A percentile compares a stretch with the other conserved stretches of the same genome.
These are phyloP conservation scores for Ellobium chinense DNA, from an alignment of 2,888 invertebrate species.

Conservation along the genomic window DNA sequence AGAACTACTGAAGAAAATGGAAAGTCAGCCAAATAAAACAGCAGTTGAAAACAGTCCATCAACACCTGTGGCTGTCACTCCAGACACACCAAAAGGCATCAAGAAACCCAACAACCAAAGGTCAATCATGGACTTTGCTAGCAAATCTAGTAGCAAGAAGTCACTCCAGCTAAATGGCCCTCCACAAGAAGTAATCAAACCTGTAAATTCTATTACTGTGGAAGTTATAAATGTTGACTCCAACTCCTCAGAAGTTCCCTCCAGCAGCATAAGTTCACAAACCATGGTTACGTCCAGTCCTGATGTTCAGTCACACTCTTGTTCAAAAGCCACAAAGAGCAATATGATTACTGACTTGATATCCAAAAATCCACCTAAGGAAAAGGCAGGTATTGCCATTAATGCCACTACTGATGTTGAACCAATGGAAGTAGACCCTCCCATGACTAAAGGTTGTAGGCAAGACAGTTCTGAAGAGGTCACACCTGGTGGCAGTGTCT, in stretches of 20 bases:
- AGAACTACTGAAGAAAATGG: conserved; percentile 18
- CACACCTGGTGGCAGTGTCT: not conserved
- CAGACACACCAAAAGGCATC: conserved; percentile 16
- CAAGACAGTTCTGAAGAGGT: not conserved
- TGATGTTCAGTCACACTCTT: not conserved
- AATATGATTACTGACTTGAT: not conserved
- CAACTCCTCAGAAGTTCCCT: not conserved
- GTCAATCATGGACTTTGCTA: conserved; percentile 56
- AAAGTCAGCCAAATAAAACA: not conserved
- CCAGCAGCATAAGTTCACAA: not conserved
- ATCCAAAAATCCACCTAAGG: not conserved
- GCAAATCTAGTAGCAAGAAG: not conserved
- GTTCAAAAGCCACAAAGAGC: not conserved
- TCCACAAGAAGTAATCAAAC: not conserved
- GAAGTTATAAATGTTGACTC: conserved; percentile 5
- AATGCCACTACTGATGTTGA: not conserved
- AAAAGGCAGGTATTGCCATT: too few species aligned
- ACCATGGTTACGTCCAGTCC: too few species aligned
- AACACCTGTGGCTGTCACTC: not conserved
- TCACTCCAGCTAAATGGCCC: not conserved
- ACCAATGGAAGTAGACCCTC: conserved; percentile 2
- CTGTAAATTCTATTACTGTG: not conserved
- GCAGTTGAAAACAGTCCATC: not conserved
- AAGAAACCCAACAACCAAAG: conserved; percentile 46
- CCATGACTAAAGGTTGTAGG: not conserved